Conservation (phyloP, 1,140 invertebrate genomes). For the Zaprionus ornatus region DNA sequence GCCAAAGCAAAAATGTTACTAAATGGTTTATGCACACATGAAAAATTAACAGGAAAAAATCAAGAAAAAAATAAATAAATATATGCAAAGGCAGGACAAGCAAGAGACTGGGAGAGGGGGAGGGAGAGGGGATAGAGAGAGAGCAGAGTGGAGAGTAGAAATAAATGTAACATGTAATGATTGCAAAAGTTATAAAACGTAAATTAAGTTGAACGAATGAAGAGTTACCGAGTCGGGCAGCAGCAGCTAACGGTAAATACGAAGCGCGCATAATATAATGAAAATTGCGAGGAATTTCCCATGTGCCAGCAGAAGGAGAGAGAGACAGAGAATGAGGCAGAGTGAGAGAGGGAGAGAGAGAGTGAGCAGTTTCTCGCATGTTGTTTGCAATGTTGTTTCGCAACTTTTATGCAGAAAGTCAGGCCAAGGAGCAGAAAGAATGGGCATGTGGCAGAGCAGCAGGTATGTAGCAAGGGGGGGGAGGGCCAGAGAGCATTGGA, state of each 20-base stretch:
- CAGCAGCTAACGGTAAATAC: conserved; percentile 29
- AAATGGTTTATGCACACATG: conserved; percentile 78
- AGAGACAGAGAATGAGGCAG: neutral
- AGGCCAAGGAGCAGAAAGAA: conserved; percentile 7
- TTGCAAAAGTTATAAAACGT: conserved; percentile 81
- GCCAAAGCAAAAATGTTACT: conserved; percentile 72
- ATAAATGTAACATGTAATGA: conserved; percentile 80
- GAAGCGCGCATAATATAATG: conserved; percentile 63
- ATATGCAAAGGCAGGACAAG: conserved; percentile 11
- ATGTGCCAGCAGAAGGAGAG: conserved; percentile 4
- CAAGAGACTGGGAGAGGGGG: conserved; percentile 8
- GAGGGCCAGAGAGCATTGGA: conserved; percentile 23
- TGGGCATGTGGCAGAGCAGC: neutral
- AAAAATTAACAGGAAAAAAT: conserved; percentile 30
- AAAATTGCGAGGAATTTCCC: conserved; percentile 50
- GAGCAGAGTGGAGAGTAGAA: conserved; percentile 24
- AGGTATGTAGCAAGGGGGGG: neutral
- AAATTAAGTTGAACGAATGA: conserved; percentile 80
- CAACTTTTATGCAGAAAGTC: conserved; percentile 49
- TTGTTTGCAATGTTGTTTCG: conserved; percentile 68
- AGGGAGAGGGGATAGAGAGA: neutral
- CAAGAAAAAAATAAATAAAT: conserved; percentile 24
- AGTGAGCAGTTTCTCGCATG: conserved; percentile 39
- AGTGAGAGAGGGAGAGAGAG: neutral
- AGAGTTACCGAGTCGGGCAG: conserved; percentile 58